Base-by-base conservation (phyloP, 2,888 invertebrate genomes). In the Acleris emargana region DNA sequence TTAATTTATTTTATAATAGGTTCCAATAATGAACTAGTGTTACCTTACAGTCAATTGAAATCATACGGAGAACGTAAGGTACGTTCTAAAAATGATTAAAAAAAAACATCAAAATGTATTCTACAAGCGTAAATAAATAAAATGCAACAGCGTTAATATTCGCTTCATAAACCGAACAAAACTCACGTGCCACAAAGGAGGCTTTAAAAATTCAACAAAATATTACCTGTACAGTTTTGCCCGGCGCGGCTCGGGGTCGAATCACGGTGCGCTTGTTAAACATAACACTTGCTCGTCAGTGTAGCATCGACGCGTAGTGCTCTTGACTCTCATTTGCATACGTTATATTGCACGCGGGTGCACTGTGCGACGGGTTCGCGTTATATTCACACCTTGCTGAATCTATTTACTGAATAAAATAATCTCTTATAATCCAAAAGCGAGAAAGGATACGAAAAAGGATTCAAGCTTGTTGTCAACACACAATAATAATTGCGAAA, bases 241-340 rank as follows among this genome's bases (percentile, higher is more conserved):
- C 59, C 59, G 22, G 43, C 7, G 38, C 54, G 17, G 43, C 3
- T 17, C 25, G 17, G 38, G 32, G n/a, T 50, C 18, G 32, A 32
- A 50, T 49, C 64, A 64, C 64, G 54, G 59, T 64, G 64, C 53
- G 51, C 52, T 13, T 51, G 58, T 59, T 60, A 50, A 60, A 49
- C 64, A 9, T 28, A 43, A 43, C 59, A 42, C 55, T 59, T 59
- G 57, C 61, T 66, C 60, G 61, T 18, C 61, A 52, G 51, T 57
- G 55, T 51, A 61, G 61, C 52, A 61, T 57, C 64, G 55, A 51
- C 55, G 45, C 25, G 51, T 38, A 57, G 52, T 50, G 58, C 52
- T 47, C 45, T 49, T n/a, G 43, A 57, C 57, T 59, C 52, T 25
- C 66, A 61, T 66, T 66, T 66, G 61, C 61, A 66, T 66, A 61